Evolutionary conservation across 2,797 vertebrate genomes (phyloP).

Genomic region (Xiphophorus birchmanni): DNA sequence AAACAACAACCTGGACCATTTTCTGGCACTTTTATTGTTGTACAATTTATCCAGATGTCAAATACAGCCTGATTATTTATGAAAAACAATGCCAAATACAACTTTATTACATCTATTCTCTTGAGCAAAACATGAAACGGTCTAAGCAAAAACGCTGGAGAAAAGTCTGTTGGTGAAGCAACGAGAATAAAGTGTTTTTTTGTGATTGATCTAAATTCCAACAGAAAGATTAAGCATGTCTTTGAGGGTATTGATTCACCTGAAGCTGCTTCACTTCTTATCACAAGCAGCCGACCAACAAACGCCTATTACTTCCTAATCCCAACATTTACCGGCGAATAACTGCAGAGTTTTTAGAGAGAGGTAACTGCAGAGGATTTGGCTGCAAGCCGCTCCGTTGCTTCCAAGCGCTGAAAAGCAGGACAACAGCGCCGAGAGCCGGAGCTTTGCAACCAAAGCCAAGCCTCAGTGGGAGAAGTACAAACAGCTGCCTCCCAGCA

Average conservation of each 20-base stretch:
- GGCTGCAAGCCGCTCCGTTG: conserved; percentile 16
- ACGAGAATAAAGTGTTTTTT: conserved; percentile 15
- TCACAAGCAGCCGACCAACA: conserved; percentile 34
- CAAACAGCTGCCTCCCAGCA: conserved; percentile 12
- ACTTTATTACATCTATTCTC: not conserved
- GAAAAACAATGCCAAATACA: not conserved
- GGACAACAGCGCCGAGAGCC: not conserved
- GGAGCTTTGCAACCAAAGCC: conserved; percentile 18
- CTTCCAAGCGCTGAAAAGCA: conserved; percentile 8
- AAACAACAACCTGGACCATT: not conserved
- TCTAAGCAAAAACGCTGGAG: not conserved
- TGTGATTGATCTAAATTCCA: conserved; percentile 28
- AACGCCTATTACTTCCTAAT: conserved; percentile 40
- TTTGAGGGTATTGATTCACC: conserved; percentile 48
- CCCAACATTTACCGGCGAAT: conserved; percentile 43
- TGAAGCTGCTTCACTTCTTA: conserved; percentile 37
- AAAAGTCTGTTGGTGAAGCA: not conserved
- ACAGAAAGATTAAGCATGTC: conserved; percentile 41
- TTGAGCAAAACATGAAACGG: not conserved
- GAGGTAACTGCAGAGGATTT: conserved; percentile 12
- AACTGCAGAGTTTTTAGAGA: conserved; percentile 20
- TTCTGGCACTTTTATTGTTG: not conserved
- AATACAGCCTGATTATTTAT: too few species aligned
- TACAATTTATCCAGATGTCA: too few species aligned
- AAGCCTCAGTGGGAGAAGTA: conserved; percentile 2